Evolutionary conservation across 2,797 vertebrate genomes (phyloP).

Genomic region (Poecilia velifera): DNA sequence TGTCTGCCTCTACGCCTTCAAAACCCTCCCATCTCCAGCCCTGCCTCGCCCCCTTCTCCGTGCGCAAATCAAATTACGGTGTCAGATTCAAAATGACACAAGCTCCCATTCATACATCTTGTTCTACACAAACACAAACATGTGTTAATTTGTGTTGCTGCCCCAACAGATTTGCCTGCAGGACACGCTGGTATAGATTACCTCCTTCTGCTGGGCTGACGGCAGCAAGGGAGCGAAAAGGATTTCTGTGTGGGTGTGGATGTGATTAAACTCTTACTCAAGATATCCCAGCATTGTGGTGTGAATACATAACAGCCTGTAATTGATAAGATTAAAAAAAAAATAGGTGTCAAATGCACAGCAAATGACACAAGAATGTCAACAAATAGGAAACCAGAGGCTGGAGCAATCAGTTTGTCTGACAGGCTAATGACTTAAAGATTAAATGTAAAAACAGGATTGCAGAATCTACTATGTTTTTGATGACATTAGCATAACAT

Average conservation of each 20-base stretch:
- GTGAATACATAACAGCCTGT: constrained; percentile 40
- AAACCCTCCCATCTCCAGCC: constrained; percentile 8
- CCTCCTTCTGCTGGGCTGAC: constrained; percentile 47
- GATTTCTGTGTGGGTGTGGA: constrained; percentile 44
- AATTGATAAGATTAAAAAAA: constrained; percentile 37
- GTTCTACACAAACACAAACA: constrained; percentile 72
- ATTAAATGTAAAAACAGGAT: neutral
- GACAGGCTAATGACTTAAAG: neutral
- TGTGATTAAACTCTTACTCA: constrained; percentile 63
- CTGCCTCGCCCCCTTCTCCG: neutral
- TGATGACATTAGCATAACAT: neutral
- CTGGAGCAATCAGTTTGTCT: neutral
- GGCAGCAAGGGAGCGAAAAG: constrained; percentile 28
- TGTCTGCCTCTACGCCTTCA: constrained; percentile 21
- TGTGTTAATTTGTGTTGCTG: constrained; percentile 68
- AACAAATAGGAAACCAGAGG: neutral
- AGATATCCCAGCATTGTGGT: constrained; percentile 38
- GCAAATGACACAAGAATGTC: neutral
- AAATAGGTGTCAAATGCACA: constrained; percentile 3
- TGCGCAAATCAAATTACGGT: constrained; percentile 64
- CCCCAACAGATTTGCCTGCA: constrained; percentile 63
- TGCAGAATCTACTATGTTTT: neutral
- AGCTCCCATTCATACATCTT: constrained; percentile 60
- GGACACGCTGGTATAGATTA: constrained; percentile 62
- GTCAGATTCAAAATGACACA: constrained; percentile 64